Conservation (phyloP, 2,113 vertebrate genomes). For the Leucoraja erinaceus region DNA sequence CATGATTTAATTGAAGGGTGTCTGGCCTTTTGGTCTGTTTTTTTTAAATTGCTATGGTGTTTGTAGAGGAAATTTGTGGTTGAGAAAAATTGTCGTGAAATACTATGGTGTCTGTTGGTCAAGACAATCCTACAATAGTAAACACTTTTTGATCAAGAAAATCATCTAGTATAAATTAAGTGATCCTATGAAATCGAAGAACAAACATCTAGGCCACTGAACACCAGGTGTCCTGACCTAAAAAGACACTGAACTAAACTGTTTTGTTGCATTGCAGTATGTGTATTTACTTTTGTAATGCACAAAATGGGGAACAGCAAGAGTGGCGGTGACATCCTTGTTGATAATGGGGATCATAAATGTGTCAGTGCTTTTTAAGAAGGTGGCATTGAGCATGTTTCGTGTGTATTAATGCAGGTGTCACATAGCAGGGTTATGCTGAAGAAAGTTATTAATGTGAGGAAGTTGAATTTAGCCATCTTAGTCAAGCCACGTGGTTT, state of each 20-base stretch:
- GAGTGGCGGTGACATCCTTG: not conserved
- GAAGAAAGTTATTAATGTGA: not conserved
- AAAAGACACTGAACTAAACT: not conserved
- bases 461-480: not conserved
- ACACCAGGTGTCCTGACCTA: not conserved
- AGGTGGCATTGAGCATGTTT: not conserved
- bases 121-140: not conserved
- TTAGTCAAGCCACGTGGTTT: not conserved
- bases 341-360: not conserved
- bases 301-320: not conserved
- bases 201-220: too few species aligned
- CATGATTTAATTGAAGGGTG: too few species aligned
- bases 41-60: too few species aligned
- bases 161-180: not conserved
- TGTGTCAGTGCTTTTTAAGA: not conserved
- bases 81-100: not conserved
- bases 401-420: not conserved
- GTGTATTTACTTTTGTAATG: too few species aligned
- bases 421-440: not conserved
- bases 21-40: too few species aligned
- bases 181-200: not conserved
- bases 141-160: not conserved
- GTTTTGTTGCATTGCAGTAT: too few species aligned
- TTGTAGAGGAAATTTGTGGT: not conserved
- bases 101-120: not conserved